phyloP scores from a whole-genome alignment of 2,797 vertebrate species.

The Danio aesculapii region DNA sequence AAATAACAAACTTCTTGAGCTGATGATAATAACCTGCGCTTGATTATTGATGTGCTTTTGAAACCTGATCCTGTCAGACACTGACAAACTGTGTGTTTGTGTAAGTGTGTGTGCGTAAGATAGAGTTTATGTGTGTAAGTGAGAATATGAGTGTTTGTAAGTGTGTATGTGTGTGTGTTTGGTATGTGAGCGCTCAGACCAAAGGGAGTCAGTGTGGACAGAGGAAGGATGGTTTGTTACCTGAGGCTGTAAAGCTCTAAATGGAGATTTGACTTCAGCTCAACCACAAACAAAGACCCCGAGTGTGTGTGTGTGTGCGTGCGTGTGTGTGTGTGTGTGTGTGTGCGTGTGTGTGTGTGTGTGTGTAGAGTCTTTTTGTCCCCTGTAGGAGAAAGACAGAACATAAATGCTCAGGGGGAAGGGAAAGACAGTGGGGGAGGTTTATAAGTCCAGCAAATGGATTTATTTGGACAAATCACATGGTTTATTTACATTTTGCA shows the following conservation, averaged over 20 bases:
- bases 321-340: constrained; percentile 50
- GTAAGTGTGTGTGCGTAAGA: neutral
- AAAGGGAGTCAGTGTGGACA: constrained; percentile 40
- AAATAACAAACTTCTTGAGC: no score
- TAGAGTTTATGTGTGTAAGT: no score
- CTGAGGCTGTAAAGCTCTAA: constrained; percentile 49
- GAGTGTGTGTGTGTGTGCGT: constrained; percentile 52
- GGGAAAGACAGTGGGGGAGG: constrained; percentile 32
- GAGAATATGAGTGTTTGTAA: constrained; percentile 9
- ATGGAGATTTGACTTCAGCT: constrained; percentile 43
- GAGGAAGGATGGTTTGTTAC: constrained; percentile 48
- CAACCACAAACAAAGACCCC: constrained; percentile 8
- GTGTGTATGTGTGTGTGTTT: no score
- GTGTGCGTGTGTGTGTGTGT: constrained; percentile 53
- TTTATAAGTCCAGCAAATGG: neutral
- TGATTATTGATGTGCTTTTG: no score
- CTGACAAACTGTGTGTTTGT: constrained; percentile 45
- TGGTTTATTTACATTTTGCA: neutral
- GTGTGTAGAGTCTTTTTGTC: constrained; percentile 23
- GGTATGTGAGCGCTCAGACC: constrained; percentile 12
- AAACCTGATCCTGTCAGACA: no score
- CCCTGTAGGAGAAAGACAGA: neutral
- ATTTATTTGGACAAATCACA: neutral
- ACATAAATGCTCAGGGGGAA: neutral
- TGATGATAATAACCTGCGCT: no score